Conservation (phyloP, 92 coral and sea anemone species). For the Porites evermanni region DNA sequence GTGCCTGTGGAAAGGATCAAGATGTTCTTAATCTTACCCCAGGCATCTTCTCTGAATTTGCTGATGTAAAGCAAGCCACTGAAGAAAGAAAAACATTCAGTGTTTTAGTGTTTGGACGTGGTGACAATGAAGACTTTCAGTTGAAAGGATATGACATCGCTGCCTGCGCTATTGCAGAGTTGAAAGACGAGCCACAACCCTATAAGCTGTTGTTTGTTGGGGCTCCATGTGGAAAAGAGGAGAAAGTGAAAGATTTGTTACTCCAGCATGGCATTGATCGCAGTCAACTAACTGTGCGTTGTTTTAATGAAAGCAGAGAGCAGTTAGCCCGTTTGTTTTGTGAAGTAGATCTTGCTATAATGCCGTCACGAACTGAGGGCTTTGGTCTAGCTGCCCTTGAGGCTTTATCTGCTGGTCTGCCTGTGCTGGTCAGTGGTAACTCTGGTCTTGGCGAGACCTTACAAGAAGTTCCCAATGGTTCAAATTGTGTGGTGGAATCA, state of each 20-base stretch:
- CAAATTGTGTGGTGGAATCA: no score
- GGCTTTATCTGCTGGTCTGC: background rate
- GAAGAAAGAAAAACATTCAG: no score
- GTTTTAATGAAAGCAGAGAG: background rate
- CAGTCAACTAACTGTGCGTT: background rate
- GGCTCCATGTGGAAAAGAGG: background rate
- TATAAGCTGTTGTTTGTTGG: background rate
- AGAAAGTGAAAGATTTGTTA: background rate
- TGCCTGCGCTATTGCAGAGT: background rate
- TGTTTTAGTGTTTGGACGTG: no score
- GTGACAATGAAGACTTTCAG: no score
- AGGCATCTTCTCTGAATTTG: no score
- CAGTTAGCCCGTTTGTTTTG: background rate
- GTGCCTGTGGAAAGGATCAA: no score
- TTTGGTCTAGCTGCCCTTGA: background rate
- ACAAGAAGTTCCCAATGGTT: no score
- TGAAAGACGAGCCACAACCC: background rate
- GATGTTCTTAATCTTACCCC: no score
- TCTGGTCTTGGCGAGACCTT: background rate
- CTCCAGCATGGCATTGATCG: background rate
- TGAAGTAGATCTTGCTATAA: background rate
- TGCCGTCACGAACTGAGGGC: background rate
- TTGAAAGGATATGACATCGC: background rate
- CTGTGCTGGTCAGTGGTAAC: background rate
- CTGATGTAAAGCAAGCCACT: no score